Evolutionary conservation across 2,888 invertebrate species (phyloP).

Genomic region (Diplazon laetatorius): DNA sequence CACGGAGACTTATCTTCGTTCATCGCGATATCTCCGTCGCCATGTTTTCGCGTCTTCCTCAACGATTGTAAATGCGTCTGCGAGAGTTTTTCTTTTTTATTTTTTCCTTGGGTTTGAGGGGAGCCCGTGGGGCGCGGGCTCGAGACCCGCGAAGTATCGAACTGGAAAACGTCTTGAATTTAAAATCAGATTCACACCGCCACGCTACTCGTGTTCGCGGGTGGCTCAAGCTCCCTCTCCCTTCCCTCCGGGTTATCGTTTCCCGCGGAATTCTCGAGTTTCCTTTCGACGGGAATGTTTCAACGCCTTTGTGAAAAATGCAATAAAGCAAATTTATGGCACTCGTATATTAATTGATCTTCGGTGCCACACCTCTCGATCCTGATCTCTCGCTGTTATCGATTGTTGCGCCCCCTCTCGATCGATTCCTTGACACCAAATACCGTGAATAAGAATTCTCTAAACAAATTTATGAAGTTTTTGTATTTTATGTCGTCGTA

Average conservation of each 20-base stretch:
- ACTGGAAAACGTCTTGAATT: slow-evolving; percentile 52
- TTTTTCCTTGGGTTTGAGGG: too few relatives aligned
- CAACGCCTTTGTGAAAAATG: slow-evolving; percentile 1
- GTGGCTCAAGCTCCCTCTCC: background rate
- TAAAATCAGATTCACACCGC: slow-evolving; percentile 50
- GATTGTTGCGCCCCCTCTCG: background rate
- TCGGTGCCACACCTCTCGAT: background rate
- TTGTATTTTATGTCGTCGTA: too few relatives aligned
- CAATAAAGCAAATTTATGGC: slow-evolving; percentile 23
- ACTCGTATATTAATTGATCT: slow-evolving; percentile 20
- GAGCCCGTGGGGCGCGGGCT: slow-evolving; percentile 5
- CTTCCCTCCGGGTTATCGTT: background rate
- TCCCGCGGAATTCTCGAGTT: slow-evolving; percentile 31
- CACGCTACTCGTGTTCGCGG: slow-evolving; percentile 40
- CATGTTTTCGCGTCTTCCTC: slow-evolving; percentile 48
- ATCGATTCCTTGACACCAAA: background rate
- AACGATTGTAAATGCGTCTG: slow-evolving; percentile 35
- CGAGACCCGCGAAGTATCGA: slow-evolving; percentile 39
- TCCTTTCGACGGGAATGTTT: background rate
- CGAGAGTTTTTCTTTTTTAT: background rate
- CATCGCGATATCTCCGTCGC: slow-evolving; percentile 36
- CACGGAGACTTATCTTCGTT: slow-evolving; percentile 31
- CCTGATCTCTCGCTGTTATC: background rate
- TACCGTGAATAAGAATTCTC: too few relatives aligned
- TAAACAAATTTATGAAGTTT: too few relatives aligned